phyloP scores from a whole-genome alignment of 2,797 vertebrate species.

The Hozukius guyotensis region DNA sequence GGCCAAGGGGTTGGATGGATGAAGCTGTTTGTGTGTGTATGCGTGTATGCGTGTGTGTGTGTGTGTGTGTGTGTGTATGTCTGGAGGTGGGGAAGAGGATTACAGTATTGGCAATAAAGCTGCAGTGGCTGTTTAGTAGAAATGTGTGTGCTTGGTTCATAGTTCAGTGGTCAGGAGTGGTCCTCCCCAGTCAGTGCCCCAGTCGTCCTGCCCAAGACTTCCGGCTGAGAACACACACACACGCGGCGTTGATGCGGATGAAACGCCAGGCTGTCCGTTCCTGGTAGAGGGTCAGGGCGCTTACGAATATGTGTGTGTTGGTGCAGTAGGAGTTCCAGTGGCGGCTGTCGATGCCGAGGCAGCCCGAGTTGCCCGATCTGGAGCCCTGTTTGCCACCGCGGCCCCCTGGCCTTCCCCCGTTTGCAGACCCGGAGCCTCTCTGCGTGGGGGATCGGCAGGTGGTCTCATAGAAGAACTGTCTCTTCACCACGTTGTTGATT shows the following conservation, averaged over 20 bases:
- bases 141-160: conserved; percentile 65
- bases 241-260: conserved; percentile 96
- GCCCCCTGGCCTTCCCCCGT: conserved; percentile 33
- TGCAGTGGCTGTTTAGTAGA: conserved; percentile 75
- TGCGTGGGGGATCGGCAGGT: conserved; percentile 85
- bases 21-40: conserved; percentile 41
- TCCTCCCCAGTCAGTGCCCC: conserved; percentile 79
- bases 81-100: conserved; percentile 49
- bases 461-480: conserved; percentile 98
- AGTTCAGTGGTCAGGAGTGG: conserved; percentile 52
- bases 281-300: conserved; percentile 91
- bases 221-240: conserved; percentile 96
- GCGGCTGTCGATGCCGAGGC: conserved; percentile 93
- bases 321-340: conserved; percentile 99
- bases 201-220: conserved; percentile 83
- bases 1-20: conserved; percentile 56
- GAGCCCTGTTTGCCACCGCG: conserved; percentile 72
- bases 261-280: conserved; percentile 94
- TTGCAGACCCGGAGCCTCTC: conserved; percentile 46
- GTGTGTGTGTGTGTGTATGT: conserved; percentile 26
- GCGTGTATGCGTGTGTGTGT: neutral
- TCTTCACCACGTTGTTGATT: conserved; percentile 92
- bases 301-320: conserved; percentile 96
- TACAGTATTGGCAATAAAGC: conserved; percentile 83
- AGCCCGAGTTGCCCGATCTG: conserved; percentile 87